Base-by-base conservation (phyloP, 37 sponge, comb jelly and placozoan genomes). In the Ianthella basta region DNA sequence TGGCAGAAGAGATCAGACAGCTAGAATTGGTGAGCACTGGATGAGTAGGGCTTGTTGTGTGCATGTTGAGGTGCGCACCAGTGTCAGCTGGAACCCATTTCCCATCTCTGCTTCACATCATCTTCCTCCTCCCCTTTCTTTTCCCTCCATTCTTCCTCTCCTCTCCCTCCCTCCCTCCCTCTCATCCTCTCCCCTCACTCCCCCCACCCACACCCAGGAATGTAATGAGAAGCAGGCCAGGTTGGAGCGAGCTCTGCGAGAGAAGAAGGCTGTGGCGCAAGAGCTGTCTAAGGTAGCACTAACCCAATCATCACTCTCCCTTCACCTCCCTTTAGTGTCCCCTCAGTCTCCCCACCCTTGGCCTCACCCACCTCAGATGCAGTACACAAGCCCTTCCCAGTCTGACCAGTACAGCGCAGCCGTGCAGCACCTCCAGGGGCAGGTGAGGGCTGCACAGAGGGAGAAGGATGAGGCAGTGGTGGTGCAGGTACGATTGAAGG, bases 1-100 rank as follows among this genome's bases (percentile, higher is more conserved):
- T 96, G 94, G 94, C 87, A 15, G 68, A 56, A 33, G 97, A 96
- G 69, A 93, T 96, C 25, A 65, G 86, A n/a, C 67, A 80, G 15
- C 78, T 96, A 61, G 97, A 96, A 81, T 21, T 84, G 77, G 96
- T 92, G 25, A 63, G 67, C n/a, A 21, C 39, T 32, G 44, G 23
- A 27, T 69, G 40, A 53, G 55, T n/a, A 39, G 39, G 24, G 21
- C 16, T 30, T 2, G 44, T 19, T 21, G 23, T 40, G 44, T 54
- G n/a, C n/a, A n/a, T n/a, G n/a, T n/a, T n/a, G 21, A 21, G 25
- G 3, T 5, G 24, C 2, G 8, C 2, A 25, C 19, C 6, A 39
- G 29, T 79, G 80, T 23, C 30, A 54, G 25, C 15, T 40, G 29
- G 36, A 10, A 6, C 15, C 57, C 8, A 24, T 55, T 8, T 69